Base-by-base conservation (phyloP, 2,797 vertebrate genomes). In the Fistularia tabacaria region DNA sequence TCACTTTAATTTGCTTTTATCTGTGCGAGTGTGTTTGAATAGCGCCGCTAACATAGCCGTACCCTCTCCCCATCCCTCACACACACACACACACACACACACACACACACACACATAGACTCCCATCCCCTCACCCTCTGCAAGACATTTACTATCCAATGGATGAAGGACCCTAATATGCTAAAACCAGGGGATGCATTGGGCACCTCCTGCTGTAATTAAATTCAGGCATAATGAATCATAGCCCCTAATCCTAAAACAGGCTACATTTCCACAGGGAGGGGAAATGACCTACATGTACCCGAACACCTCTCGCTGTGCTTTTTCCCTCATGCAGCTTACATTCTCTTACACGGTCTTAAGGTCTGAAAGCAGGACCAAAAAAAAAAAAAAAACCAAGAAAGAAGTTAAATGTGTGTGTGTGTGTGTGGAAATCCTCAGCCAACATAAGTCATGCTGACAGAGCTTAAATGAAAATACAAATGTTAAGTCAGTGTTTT, bases 141-240 rank as follows among this genome's bases (percentile, higher is more conserved):
- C 59, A 10, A 68, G 50, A 76, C 74, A 74, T 78, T 67, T 66
- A 61, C 65, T 59, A 72, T 74, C 64, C 71, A 69, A 39, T 63
- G 68, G 58, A 77, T 76, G 73, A 76, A 73, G 58, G 65, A 79
- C 73, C 76, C 77, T 81, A 73, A 77, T 87, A 77, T 73, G 74
- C 72, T 85, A 71, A 82, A 85, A 79, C 76, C 39, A 15, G 54
- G 38, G 76, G 62, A 71, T 62, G 71, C 79, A 71, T 66, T 65
- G 77, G 77, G 80, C 84, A 77, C 82, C 82, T 78, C 79, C 75
- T 13, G 36, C 58, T 82, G 78, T 87, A 86, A 88, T 88, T 87
- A 87, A 86, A 85, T 86, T 71, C 79, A 76, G 69, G 79, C 78
- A 73, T 85, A 86, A 85, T 88, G 85, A 87, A 85, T 86, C 84